Percentiles rank a stretch among this genome's conserved stretches.
phyloP scores from a whole-genome alignment of 2,888 invertebrate species.

The Chaitophorus viminalis region DNA sequence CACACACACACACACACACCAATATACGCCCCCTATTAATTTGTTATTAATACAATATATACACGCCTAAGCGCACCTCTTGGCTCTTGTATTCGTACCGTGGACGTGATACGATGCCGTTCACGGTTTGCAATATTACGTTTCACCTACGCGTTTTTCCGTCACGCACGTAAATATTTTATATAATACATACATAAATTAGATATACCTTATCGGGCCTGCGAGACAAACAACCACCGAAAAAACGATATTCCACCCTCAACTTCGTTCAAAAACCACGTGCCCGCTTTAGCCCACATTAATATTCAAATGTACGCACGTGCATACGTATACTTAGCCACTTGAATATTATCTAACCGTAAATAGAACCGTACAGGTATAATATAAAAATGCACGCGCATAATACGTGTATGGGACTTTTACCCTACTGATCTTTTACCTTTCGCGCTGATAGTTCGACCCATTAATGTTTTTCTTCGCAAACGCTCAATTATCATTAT shows the following conservation, averaged over 20 bases:
- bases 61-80: background rate
- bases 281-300: background rate
- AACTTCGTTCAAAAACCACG: background rate
- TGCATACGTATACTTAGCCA: too few relatives aligned
- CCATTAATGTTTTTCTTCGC: too few relatives aligned
- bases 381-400: too few relatives aligned
- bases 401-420: too few relatives aligned
- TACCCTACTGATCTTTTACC: too few relatives aligned
- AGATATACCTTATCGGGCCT: background rate
- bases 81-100: background rate
- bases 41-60: background rate
- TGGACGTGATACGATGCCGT: background rate
- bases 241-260: background rate
- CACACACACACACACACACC: background rate
- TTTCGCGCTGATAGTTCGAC: too few relatives aligned
- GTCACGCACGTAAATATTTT: background rate
- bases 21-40: background rate
- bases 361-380: too few relatives aligned
- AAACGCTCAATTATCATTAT: background rate
- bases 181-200: background rate
- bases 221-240: background rate
- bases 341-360: too few relatives aligned
- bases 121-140: background rate
- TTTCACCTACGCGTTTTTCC: background rate
- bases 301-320: too few relatives aligned